phyloP scores from a whole-genome alignment of 2,797 vertebrate genomes.

The Babyrousa celebensis region DNA sequence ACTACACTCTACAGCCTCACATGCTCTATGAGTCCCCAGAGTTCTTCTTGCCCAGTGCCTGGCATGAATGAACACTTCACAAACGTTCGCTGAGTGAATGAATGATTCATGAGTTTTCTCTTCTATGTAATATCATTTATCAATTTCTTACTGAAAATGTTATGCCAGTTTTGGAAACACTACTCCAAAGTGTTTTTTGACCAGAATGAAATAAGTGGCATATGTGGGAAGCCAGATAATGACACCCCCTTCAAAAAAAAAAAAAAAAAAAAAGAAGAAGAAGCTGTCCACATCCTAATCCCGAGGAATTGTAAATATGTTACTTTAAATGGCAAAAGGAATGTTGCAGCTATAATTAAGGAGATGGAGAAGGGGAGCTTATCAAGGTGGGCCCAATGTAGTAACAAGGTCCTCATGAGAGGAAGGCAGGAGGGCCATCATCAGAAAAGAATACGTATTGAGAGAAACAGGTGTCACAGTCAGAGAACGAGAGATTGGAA shows the following conservation, averaged over 20 bases:
- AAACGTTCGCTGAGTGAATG: not conserved
- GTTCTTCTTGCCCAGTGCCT: not conserved
- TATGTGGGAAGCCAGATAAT: not conserved
- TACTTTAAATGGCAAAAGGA: not conserved
- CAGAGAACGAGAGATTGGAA: not conserved
- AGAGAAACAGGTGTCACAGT: not conserved
- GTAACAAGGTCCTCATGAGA: not conserved
- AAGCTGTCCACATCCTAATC: not conserved
- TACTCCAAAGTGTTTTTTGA: not conserved
- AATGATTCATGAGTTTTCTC: not conserved
- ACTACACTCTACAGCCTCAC: fast-evolving
- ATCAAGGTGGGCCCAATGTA: not conserved
- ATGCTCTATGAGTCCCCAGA: not conserved
- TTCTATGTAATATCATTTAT: not conserved
- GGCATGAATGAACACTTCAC: not conserved
- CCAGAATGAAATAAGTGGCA: not conserved
- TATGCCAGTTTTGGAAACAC: not conserved
- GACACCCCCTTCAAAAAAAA: not conserved
- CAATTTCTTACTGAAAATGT: slow-evolving; percentile 22
- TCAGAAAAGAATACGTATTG: not conserved
- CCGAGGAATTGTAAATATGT: not conserved
- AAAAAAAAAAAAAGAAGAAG: too few species aligned
- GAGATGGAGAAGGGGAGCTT: not conserved
- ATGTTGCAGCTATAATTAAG: not conserved
- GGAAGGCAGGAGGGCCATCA: not conserved